Evolutionary conservation across 2,888 invertebrate species (phyloP).

Genomic region (Dryobotodes eremita): DNA sequence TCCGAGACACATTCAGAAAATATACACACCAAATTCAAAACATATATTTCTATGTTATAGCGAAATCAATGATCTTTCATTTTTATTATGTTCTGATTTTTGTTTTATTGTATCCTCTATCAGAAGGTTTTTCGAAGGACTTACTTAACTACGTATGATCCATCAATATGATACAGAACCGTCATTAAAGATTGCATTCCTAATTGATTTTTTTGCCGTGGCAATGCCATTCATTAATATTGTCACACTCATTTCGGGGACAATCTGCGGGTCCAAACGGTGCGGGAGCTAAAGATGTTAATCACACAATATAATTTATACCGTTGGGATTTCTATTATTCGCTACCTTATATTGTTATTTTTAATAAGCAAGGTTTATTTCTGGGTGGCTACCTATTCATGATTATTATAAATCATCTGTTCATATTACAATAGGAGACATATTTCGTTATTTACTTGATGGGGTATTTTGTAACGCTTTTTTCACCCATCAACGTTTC

Average conservation of each 20-base stretch:
- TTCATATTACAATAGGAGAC: background rate
- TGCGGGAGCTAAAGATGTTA: conserved; percentile 78
- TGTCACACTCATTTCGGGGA: conserved; percentile 75
- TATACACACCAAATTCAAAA: background rate
- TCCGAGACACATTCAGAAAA: conserved; percentile 14
- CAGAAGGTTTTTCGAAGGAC: background rate
- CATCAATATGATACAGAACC: background rate
- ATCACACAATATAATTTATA: conserved; percentile 83
- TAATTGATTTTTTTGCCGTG: conserved; percentile 79
- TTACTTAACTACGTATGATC: background rate
- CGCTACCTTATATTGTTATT: conserved; percentile 51
- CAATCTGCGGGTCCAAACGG: conserved; percentile 82
- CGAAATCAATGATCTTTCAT: conserved; percentile 8
- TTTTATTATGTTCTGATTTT: background rate
- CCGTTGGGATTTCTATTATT: conserved; percentile 75
- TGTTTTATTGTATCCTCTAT: background rate
- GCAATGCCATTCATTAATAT: conserved; percentile 76
- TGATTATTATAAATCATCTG: conserved; percentile 1
- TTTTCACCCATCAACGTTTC: background rate
- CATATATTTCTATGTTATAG: background rate
- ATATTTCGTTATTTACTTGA: background rate
- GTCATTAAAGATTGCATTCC: conserved; percentile 63
- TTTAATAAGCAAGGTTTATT: conserved; percentile 50
- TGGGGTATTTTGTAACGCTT: background rate
- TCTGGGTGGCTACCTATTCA: conserved; percentile 12